Conservation (phyloP, 2,797 vertebrate genomes). For the Enteromius argenteus region DNA sequence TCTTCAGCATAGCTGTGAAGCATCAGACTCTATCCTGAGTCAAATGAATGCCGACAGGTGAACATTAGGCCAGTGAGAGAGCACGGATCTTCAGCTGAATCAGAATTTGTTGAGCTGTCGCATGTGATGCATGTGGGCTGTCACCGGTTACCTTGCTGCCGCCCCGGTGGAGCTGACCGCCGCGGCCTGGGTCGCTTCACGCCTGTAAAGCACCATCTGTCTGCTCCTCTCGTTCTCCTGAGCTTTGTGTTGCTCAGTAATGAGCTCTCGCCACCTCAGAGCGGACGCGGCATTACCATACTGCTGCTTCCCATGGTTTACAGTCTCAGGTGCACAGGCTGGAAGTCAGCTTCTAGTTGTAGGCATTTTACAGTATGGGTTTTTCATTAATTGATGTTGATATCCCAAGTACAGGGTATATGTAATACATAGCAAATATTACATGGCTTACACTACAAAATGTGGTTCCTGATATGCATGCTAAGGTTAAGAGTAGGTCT, state of each 20-base stretch:
- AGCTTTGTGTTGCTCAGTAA: slow-evolving; percentile 15
- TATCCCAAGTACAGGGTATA: background rate
- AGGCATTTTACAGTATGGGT: background rate
- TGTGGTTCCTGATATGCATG: background rate
- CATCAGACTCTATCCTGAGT: background rate
- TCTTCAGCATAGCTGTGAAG: background rate
- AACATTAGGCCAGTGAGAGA: background rate
- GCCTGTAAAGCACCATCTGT: slow-evolving; percentile 37
- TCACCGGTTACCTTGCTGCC: slow-evolving; percentile 14
- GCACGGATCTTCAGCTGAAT: background rate
- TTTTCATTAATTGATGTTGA: background rate
- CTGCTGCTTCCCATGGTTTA: background rate
- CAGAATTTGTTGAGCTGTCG: background rate
- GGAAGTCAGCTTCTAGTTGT: background rate
- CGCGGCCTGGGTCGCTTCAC: background rate
- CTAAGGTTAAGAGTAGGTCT: background rate
- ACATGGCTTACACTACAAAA: background rate
- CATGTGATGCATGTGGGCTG: slow-evolving; percentile 16
- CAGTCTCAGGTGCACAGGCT: background rate
- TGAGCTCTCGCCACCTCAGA: background rate
- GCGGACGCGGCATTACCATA: background rate
- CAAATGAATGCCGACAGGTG: background rate
- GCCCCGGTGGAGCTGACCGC: slow-evolving; percentile 17
- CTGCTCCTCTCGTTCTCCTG: slow-evolving; percentile 9
- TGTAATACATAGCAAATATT: background rate